Base-by-base conservation (phyloP, 2,888 invertebrate genomes). In the Eledona agricola region DNA sequence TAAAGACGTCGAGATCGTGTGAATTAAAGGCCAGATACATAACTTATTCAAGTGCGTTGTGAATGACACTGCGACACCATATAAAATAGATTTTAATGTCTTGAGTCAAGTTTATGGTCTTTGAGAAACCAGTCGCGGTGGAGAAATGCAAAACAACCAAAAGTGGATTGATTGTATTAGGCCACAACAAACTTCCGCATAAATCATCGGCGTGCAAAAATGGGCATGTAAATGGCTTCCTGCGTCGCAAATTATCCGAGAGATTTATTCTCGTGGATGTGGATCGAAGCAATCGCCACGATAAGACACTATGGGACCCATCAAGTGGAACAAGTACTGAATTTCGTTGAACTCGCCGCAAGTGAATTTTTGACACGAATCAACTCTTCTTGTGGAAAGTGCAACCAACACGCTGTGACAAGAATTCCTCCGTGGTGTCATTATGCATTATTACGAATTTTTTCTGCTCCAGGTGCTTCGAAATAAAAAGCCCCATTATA, bases 241-340 rank as follows among this genome's bases (percentile, higher is more conserved):
- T 32, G 45, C 13, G 31, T 35, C 42, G 34, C 45, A 43, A 56
- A 56, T 50, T 50, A 50, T 34, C 11, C 31, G 19, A 11, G 37
- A 16, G 32, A 45, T 45, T 32, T 25, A 43, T 40, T 40, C 9
- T 17, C 17, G 17, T 3, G 13, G 9, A 37, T 13, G 26, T 31
- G 31, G 22, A 42, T 42, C 42, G 31, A 29, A 16, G 15, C 13
- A 31, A 31, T 31, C 12, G 12, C 12, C 15, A 31, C 17, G 17
- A 16, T 31, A 16, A 31, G 16, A 2, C 29, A 29, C 16, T 17
- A n/a, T 16, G 4, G 7, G 17, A 1, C 6, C 4, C 10, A 6
- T 34, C 34, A 19, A 34, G 34, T 34, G 34, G 34, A 20, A 34
- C 34, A 12, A 2, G 34, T 34, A 20, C 34, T 20, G 20, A 15